Evolutionary conservation across 2,113 vertebrate genomes (phyloP).

Genomic region (Lampris incognitus): DNA sequence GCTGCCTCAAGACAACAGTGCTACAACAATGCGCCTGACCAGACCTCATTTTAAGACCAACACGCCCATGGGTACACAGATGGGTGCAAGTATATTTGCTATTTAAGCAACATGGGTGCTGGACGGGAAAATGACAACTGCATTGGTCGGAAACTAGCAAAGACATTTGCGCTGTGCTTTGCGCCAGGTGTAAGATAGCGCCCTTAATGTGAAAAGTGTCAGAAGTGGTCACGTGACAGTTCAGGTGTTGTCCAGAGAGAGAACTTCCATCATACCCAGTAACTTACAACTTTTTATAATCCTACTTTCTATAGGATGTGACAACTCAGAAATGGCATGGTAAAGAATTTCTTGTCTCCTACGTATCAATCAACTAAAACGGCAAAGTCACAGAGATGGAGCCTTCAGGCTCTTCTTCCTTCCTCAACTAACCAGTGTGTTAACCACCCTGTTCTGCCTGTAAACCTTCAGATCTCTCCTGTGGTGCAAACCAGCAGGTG

Average conservation of each 20-base stretch:
- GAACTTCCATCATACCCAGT: neutral
- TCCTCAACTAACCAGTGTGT: neutral
- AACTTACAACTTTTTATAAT: slow-evolving; percentile 8
- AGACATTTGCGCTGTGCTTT: no score
- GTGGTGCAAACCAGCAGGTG: slow-evolving; percentile 5
- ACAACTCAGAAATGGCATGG: slow-evolving; percentile 11
- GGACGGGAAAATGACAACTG: no score
- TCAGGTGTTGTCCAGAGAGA: slow-evolving; percentile 1
- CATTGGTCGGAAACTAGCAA: no score
- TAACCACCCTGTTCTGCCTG: neutral
- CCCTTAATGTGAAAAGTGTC: neutral
- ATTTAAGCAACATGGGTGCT: no score
- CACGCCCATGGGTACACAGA: no score
- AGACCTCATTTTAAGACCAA: no score
- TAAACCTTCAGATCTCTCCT: neutral
- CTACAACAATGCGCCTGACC: no score
- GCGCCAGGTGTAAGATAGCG: no score
- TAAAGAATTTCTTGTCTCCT: slow-evolving; percentile 12
- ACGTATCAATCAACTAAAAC: slow-evolving; percentile 4
- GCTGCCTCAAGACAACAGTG: no score
- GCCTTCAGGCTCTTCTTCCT: neutral
- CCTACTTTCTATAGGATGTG: neutral
- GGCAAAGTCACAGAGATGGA: neutral
- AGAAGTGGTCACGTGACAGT: neutral
- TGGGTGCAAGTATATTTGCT: no score